Percentiles rank a stretch among this genome's conserved stretches.
Conservation (phyloP, 2,113 vertebrate species). For the Sylvia atricapilla region DNA sequence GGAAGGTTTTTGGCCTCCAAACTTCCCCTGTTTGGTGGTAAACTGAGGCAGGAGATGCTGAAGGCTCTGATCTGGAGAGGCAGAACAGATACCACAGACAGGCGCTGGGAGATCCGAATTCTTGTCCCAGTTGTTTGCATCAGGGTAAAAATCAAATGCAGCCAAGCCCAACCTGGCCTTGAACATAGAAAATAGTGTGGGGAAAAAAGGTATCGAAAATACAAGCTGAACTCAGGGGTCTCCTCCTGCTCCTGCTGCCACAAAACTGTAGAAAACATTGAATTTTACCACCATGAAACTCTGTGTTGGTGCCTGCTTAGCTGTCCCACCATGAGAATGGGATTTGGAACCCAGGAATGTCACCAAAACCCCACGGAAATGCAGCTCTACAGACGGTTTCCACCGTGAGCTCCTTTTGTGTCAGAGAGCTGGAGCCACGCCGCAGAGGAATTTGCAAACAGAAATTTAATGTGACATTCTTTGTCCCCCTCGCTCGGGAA, state of each 20-base stretch:
- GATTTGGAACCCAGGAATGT: neutral
- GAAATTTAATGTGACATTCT: constrained; percentile 8
- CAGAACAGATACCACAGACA: rapidly evolving
- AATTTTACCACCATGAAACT: neutral
- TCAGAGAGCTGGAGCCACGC: neutral
- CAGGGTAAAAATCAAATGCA: neutral
- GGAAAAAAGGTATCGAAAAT: neutral
- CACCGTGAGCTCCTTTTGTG: neutral
- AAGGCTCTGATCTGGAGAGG: neutral
- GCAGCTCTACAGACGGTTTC: neutral
- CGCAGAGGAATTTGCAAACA: neutral
- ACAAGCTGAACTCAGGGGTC: neutral
- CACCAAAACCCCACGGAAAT: neutral
- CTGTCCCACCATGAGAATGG: neutral
- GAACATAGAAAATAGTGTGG: neutral
- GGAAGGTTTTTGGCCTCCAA: neutral
- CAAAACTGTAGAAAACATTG: neutral
- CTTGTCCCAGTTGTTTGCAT: neutral
- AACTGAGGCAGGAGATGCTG: neutral
- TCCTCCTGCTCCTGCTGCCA: neutral
- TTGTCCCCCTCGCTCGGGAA: neutral
- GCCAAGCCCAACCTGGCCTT: neutral
- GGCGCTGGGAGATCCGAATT: neutral
- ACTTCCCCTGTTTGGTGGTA: neutral
- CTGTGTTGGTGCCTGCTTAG: neutral